phyloP scores from a whole-genome alignment of 2,888 invertebrate species.

The Lissonota sp. region DNA sequence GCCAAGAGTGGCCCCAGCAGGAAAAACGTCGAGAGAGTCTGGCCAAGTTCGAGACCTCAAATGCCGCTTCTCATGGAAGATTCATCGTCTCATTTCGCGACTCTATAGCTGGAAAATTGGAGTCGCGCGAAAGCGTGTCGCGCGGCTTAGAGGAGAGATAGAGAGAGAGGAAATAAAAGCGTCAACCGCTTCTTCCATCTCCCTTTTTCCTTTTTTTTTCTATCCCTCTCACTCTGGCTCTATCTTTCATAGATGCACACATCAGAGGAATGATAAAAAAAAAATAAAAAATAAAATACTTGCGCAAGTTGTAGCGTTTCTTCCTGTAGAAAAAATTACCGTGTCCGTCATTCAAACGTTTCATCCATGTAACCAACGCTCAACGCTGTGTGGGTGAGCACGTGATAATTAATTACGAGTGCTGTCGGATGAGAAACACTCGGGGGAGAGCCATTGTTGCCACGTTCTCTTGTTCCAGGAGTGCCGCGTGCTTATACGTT shows the following conservation, averaged over 20 bases:
- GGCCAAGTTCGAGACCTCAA: slow-evolving; percentile 40
- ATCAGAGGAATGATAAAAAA: too few relatives aligned
- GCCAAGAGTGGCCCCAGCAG: background rate
- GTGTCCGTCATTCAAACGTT: slow-evolving; percentile 27
- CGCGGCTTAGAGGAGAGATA: background rate
- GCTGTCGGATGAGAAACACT: slow-evolving; percentile 33
- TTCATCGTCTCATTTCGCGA: slow-evolving; percentile 65
- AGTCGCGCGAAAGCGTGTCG: slow-evolving; percentile 21
- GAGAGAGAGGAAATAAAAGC: background rate
- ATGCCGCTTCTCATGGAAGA: slow-evolving; percentile 59
- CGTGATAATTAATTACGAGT: slow-evolving; percentile 57
- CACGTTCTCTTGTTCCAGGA: slow-evolving; percentile 46
- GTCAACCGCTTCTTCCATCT: background rate
- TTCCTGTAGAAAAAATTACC: slow-evolving; percentile 14
- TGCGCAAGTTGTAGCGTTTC: slow-evolving; percentile 22
- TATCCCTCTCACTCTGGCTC: too few relatives aligned
- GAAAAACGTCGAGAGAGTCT: slow-evolving; percentile 8
- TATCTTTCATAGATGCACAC: too few relatives aligned
- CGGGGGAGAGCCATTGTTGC: slow-evolving; percentile 47
- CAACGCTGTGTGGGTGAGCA: background rate
- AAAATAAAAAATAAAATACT: background rate
- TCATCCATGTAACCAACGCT: background rate
- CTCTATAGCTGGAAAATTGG: slow-evolving; percentile 51
- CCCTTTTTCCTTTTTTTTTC: too few relatives aligned
- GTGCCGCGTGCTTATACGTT: slow-evolving; percentile 35